These are phyloP conservation scores for Umimayanthus kanabou DNA, from an alignment of 92 coral and sea anemone genomes.

Conservation along the genomic window DNA sequence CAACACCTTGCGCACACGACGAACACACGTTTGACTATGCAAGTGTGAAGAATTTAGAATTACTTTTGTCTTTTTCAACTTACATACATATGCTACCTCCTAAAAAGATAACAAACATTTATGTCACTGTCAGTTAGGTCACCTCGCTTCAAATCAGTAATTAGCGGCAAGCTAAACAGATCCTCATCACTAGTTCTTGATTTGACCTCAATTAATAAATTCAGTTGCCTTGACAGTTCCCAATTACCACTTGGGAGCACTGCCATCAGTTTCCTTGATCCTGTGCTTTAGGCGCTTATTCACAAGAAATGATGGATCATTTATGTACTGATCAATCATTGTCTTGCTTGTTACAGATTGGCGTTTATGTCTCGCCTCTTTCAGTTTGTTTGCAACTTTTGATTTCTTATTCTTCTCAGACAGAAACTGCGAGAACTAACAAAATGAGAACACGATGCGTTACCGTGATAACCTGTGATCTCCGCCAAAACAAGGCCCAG, in stretches of 20 bases:
- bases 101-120: no score
- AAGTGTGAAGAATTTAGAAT: no score
- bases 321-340: not conserved
- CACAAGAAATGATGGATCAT: not conserved
- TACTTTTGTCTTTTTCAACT: no score
- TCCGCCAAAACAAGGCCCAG: no score
- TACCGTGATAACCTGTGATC: no score
- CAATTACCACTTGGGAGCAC: not conserved
- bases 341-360: not conserved
- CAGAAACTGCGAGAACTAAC: no score
- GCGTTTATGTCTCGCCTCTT: not conserved
- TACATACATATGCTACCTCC: no score
- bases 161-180: not conserved
- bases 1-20: no score
- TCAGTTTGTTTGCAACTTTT: slow-evolving; percentile 3
- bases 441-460: no score
- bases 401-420: not conserved
- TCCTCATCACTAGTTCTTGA: not conserved
- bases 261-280: slow-evolving; percentile 12
- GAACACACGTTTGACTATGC: no score
- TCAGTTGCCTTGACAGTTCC: slow-evolving; percentile 12
- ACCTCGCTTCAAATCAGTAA: slow-evolving; percentile 9
- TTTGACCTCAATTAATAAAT: not conserved
- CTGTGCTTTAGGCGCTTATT: slow-evolving; percentile 9
- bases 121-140: not conserved